Conservation (phyloP, 1,140 invertebrate species). For the Idris sp. region DNA sequence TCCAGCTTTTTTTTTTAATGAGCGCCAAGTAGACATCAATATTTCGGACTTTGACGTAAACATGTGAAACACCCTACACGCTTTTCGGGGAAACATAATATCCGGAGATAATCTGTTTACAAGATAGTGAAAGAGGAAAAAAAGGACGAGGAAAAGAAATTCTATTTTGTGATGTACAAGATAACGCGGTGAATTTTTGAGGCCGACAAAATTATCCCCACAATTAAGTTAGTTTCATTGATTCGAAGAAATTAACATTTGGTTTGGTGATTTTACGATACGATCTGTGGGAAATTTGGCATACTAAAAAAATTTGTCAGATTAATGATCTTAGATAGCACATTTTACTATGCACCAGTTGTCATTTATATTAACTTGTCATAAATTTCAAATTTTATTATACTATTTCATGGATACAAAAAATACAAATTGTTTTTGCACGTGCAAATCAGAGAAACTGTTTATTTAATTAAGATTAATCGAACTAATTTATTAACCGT, state of each 20-base stretch:
- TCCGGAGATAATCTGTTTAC: slow-evolving; percentile 6
- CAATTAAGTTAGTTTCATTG: slow-evolving; percentile 18
- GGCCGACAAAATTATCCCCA: slow-evolving; percentile 1
- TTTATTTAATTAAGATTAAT: slow-evolving; percentile 52
- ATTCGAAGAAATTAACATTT: slow-evolving; percentile 26
- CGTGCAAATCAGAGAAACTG: too few relatives aligned
- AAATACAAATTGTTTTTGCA: too few relatives aligned
- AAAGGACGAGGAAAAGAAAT: too few relatives aligned
- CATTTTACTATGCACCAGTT: too few relatives aligned
- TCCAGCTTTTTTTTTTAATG: slow-evolving; percentile 14
- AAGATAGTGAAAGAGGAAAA: too few relatives aligned
- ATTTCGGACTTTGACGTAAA: slow-evolving; percentile 20
- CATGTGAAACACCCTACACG: slow-evolving; percentile 5
- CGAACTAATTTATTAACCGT: slow-evolving; percentile 35
- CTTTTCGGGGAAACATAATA: slow-evolving; percentile 10
- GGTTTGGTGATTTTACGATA: slow-evolving; percentile 19
- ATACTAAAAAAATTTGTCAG: slow-evolving; percentile 5
- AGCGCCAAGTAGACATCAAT: slow-evolving; percentile 5
- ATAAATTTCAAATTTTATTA: too few relatives aligned
- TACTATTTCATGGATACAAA: too few relatives aligned
- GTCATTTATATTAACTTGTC: too few relatives aligned
- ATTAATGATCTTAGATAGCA: slow-evolving; percentile 26
- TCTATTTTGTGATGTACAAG: too few relatives aligned
- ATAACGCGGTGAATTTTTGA: neutral
- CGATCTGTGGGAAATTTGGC: slow-evolving; percentile 25